Evolutionary conservation across 2,113 vertebrate species (phyloP).

Genomic region (Gavialis gangeticus): DNA sequence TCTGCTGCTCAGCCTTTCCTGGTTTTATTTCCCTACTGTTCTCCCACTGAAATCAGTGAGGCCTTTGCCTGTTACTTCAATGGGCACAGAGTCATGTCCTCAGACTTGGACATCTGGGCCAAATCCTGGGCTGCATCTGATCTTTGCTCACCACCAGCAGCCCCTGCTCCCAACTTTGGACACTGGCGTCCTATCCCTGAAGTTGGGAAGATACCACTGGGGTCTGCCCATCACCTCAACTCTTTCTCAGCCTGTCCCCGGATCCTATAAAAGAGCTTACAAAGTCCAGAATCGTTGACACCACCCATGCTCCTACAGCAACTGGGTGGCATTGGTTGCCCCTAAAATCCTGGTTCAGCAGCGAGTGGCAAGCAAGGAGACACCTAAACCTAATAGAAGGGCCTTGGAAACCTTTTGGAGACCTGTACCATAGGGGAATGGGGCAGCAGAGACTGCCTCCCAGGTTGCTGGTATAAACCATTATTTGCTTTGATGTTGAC

Average conservation of each 20-base stretch:
- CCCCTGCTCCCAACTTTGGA: background rate
- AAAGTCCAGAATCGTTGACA: background rate
- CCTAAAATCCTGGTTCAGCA: background rate
- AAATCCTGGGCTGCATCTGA: background rate
- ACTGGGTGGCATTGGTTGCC: background rate
- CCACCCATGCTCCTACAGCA: background rate
- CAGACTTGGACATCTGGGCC: background rate
- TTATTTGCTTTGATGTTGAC: background rate
- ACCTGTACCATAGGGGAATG: background rate
- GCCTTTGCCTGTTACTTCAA: background rate
- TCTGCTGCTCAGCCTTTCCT: background rate
- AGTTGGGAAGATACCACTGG: background rate
- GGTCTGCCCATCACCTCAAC: background rate
- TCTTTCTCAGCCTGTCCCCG: background rate
- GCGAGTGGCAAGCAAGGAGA: background rate
- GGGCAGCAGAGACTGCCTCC: too few relatives aligned
- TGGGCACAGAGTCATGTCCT: background rate
- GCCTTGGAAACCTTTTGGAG: background rate
- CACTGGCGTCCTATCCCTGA: too few relatives aligned
- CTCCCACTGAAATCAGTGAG: fast-evolving
- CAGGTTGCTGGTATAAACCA: background rate
- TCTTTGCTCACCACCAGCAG: background rate
- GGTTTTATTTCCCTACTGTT: background rate
- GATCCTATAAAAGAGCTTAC: background rate
- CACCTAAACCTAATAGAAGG: background rate